Base-by-base conservation (phyloP, 2,113 vertebrate genomes). In the Elephas maximus region DNA sequence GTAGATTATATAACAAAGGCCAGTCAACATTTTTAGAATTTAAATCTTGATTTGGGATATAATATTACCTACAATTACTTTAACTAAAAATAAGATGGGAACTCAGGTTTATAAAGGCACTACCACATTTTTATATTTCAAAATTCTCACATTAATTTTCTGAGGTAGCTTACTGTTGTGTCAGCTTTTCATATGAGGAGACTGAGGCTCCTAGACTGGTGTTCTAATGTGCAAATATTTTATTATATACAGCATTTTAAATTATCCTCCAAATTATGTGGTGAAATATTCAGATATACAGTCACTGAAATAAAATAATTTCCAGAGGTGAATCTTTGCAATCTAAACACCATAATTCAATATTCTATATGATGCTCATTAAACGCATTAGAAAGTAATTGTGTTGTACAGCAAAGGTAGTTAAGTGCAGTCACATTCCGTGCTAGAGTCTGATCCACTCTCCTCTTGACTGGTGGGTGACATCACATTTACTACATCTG, bases 401-500 rank as follows among this genome's bases (percentile, higher is more conserved):
- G 45, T 94, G 92, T 60, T 93, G 88, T 83, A 69, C 1, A 87
- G 24, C 45, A 82, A 57, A 60, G 44, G 88, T 85, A 28, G 6
- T 69, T 78, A 6, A 78, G 74, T 30, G 53, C 0, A 1, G 12
- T 95, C 81, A 15, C 48, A 90, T 97, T 87, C 28, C 33, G 82
- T 86, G 41, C 18, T 87, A 73, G 37, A 53, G 63, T 41, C 86
- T 78, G 20, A 9, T 78, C 91, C 0, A 8, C 86, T 96, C 78
- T 91, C 80, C 87, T 21, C 53, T 74, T 94, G 41, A 67, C 96
- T 9, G 0, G 67, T 97, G 82, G 84, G 60, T 20, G 90, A 44
- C 20, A 93, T 57, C 90, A 60, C 26, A 96, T 96, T 80, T 88
- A 85, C 67, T 93, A 0, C 78, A 93, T 97, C 94, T 76, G 4